Percentiles rank a stretch among this genome's conserved stretches.
phyloP scores from a whole-genome alignment of 2,113 vertebrate species.

The Eleginops maclovinus region DNA sequence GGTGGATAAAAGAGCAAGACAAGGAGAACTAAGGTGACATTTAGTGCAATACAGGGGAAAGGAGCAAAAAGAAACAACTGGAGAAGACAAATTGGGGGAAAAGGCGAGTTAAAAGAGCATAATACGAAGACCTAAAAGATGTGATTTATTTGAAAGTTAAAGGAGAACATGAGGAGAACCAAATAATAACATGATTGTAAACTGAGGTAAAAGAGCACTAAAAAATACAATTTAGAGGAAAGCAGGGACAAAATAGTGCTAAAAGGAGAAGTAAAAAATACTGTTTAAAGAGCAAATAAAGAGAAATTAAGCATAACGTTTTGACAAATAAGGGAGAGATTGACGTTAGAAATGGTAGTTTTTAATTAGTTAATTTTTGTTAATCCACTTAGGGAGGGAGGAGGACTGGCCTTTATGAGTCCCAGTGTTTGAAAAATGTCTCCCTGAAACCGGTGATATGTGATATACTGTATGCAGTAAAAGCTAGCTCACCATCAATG shows the following conservation, averaged over 20 bases:
- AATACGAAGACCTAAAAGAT: background rate
- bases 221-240: background rate
- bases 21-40: too few relatives aligned
- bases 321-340: background rate
- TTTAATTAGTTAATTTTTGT: background rate
- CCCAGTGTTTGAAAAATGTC: background rate
- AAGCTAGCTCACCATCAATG: slow-evolving; percentile 1
- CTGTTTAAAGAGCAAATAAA: background rate
- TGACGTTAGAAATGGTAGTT: background rate
- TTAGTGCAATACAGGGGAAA: too few relatives aligned
- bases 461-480: slow-evolving; percentile 50
- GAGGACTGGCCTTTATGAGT: background rate
- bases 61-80: too few relatives aligned
- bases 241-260: background rate
- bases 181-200: too few relatives aligned
- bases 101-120: background rate
- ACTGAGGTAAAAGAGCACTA: too few relatives aligned
- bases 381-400: background rate
- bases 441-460: slow-evolving; percentile 22
- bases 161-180: background rate
- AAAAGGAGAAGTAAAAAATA: background rate
- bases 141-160: background rate
- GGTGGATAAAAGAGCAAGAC: background rate
- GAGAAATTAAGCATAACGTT: too few relatives aligned
- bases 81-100: too few relatives aligned